A percentile compares a stretch with the other conserved stretches of the same genome.
These are phyloP conservation scores for Parthenolecanium corni DNA, from an alignment of 2,888 invertebrate genomes.

Conservation along the genomic window DNA sequence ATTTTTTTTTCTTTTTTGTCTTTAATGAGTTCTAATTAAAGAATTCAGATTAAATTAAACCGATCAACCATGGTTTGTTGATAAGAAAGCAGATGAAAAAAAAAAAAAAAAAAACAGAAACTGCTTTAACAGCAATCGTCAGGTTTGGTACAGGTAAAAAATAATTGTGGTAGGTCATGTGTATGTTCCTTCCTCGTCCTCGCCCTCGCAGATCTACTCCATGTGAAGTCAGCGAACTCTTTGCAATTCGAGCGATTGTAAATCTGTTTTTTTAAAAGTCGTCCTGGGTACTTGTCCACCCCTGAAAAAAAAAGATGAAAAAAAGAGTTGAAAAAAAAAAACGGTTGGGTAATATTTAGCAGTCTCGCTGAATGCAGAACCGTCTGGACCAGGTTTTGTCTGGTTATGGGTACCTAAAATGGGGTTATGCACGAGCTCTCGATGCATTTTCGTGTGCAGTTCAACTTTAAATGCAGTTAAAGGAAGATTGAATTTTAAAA, in stretches of 20 bases:
- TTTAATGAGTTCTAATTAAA: conserved; percentile 26
- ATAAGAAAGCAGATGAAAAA: too few relatives aligned
- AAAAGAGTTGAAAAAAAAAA: neutral
- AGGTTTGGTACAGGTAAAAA: conserved; percentile 26
- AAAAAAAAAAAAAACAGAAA: neutral
- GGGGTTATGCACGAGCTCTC: neutral
- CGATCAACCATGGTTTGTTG: conserved; percentile 25
- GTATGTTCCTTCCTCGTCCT: conserved; percentile 26
- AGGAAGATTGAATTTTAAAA: too few relatives aligned
- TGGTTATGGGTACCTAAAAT: conserved; percentile 25
- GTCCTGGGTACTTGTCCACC: conserved; percentile 28
- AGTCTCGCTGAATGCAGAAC: conserved; percentile 22
- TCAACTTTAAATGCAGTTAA: too few relatives aligned
- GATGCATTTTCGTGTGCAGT: too few relatives aligned
- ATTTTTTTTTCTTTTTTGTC: conserved; percentile 6
- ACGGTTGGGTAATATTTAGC: conserved; percentile 26
- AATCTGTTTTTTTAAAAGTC: conserved; percentile 27
- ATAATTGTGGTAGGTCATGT: conserved; percentile 27
- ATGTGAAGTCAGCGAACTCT: conserved; percentile 26
- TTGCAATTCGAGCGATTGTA: conserved; percentile 26
- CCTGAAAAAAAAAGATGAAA: conserved; percentile 14
- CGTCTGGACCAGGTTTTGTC: conserved; percentile 27
- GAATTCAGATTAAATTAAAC: conserved; percentile 25
- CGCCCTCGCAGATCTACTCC: conserved; percentile 21
- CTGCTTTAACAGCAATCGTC: conserved; percentile 19